These are phyloP conservation scores for Phaethornis superciliosus DNA, from an alignment of 2,113 vertebrate species.

Conservation along the genomic window DNA sequence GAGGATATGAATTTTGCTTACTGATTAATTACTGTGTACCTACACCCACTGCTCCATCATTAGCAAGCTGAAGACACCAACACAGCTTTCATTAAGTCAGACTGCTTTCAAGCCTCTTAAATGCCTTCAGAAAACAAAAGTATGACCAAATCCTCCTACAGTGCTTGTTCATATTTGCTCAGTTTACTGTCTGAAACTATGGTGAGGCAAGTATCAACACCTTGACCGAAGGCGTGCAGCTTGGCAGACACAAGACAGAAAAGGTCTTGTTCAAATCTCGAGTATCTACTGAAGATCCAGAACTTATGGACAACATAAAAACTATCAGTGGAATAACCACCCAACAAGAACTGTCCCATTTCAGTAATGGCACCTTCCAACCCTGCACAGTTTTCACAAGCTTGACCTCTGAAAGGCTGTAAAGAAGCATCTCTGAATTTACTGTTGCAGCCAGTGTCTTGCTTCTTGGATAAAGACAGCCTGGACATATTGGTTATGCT, in stretches of 20 bases:
- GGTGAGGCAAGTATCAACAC: not conserved
- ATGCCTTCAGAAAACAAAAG: conserved; percentile 32
- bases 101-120: conserved; percentile 22
- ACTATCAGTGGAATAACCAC: not conserved
- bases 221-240: not conserved
- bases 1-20: conserved; percentile 60
- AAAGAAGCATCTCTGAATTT: not conserved
- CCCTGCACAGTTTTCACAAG: not conserved
- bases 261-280: not conserved
- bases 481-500: not conserved
- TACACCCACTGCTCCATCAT: conserved; percentile 45
- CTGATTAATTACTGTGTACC: not conserved
- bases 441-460: not conserved
- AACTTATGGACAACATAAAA: not conserved
- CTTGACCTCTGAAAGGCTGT: not conserved
- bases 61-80: conserved; percentile 27
- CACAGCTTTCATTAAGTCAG: conserved; percentile 41
- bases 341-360: not conserved
- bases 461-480: not conserved
- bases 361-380: not conserved
- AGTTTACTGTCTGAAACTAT: not conserved
- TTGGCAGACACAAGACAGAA: not conserved
- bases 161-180: not conserved
- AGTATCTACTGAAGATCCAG: not conserved
- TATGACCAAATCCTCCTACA: not conserved